Evolutionary conservation across 2,113 vertebrate species (phyloP).

Genomic region (Pseudonaja textilis): DNA sequence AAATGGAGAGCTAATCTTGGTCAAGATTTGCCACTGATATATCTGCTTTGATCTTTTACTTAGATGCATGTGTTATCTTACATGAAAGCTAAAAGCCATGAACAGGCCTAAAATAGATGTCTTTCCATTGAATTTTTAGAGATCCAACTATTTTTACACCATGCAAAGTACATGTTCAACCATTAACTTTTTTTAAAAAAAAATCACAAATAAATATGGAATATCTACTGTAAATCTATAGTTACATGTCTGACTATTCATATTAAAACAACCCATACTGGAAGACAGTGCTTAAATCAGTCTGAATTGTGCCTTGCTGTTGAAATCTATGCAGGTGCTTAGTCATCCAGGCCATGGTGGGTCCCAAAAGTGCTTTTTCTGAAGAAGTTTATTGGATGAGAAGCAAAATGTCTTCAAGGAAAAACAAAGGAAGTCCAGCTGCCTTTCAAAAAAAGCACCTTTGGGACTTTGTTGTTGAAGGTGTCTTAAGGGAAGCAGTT

Average conservation of each 20-base stretch:
- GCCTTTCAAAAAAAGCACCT: background rate
- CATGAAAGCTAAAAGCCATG: background rate
- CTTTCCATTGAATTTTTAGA: background rate
- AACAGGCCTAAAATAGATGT: background rate
- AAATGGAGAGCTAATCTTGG: background rate
- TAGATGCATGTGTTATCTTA: background rate
- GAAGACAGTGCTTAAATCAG: no score
- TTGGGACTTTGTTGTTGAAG: background rate
- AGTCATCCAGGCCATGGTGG: background rate
- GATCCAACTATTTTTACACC: background rate
- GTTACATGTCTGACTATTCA: background rate
- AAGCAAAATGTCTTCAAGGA: background rate
- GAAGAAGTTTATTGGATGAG: background rate
- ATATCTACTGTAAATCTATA: background rate
- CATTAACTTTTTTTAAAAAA: background rate
- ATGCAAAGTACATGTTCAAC: background rate
- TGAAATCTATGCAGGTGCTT: background rate
- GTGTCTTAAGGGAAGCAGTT: background rate
- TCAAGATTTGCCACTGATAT: background rate
- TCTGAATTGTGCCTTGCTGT: background rate
- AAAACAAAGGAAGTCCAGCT: background rate
- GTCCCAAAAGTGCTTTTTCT: background rate
- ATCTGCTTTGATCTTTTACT: constrained; percentile 9
- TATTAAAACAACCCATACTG: background rate
- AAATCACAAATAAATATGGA: background rate